Conservation (phyloP, 1,140 invertebrate genomes). For the Brachionus paranguensis region DNA sequence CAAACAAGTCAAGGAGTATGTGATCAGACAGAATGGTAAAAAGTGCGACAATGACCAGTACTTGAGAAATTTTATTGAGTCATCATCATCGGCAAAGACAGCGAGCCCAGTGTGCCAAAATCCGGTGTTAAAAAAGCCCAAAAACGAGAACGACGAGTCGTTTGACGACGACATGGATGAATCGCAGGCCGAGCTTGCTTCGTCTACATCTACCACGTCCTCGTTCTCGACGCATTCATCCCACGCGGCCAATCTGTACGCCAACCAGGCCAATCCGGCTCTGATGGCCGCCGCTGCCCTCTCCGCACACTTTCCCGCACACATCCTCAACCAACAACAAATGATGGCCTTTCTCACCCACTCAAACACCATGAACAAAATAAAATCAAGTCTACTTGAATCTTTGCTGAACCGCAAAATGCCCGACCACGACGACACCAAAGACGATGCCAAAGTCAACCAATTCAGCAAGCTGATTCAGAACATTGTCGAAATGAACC, state of each 20-base stretch:
- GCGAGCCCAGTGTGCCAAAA: background rate
- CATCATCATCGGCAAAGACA: background rate
- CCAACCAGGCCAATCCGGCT: background rate
- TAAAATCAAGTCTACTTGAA: slow-evolving; percentile 37
- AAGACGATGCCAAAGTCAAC: background rate
- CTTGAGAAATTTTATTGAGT: background rate
- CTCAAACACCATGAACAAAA: background rate
- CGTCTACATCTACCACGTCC: slow-evolving; percentile 14
- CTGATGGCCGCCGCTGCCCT: slow-evolving; percentile 15
- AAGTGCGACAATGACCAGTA: background rate
- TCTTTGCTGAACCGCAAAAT: slow-evolving; percentile 3
- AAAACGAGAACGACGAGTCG: slow-evolving; percentile 5
- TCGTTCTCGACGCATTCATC: slow-evolving; percentile 2
- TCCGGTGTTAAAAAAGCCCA: slow-evolving; percentile 24
- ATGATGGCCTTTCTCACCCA: slow-evolving; percentile 22
- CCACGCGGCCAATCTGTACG: background rate
- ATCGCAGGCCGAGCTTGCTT: background rate
- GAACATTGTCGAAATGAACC: slow-evolving; percentile 39
- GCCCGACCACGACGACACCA: background rate
- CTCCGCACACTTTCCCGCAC: background rate
- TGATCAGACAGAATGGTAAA: slow-evolving; percentile 13
- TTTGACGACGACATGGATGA: slow-evolving; percentile 15
- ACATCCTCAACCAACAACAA: slow-evolving; percentile 20
- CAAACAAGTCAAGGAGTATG: slow-evolving; percentile 40
- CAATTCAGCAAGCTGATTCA: slow-evolving; percentile 34